These are phyloP conservation scores for Eueremaeus valkanovi DNA, from an alignment of 2,888 invertebrate species.

Conservation along the genomic window DNA sequence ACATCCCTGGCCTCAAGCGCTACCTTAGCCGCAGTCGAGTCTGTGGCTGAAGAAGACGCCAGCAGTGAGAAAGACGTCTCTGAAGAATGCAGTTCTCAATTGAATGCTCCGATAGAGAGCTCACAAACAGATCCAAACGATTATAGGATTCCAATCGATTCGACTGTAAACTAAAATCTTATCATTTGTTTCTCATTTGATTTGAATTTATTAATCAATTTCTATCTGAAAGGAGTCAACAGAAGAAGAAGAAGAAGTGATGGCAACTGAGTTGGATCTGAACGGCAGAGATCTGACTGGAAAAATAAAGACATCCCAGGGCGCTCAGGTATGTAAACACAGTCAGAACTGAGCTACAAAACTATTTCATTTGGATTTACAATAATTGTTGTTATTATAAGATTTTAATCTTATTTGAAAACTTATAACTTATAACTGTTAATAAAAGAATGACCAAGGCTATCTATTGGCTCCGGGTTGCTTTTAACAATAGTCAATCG, in stretches of 20 bases:
- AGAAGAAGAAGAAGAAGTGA: neutral
- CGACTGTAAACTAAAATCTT: neutral
- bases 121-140: neutral
- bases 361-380: too few relatives aligned
- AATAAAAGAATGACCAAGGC: too few relatives aligned
- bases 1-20: neutral
- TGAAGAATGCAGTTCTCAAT: constrained; percentile 1
- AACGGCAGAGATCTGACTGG: constrained; percentile 7
- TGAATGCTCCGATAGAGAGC: neutral
- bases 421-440: too few relatives aligned
- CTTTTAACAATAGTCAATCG: too few relatives aligned
- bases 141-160: neutral
- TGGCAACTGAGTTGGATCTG: neutral
- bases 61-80: neutral
- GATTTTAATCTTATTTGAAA: too few relatives aligned
- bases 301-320: neutral
- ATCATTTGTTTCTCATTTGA: neutral
- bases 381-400: too few relatives aligned
- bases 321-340: too few relatives aligned
- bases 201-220: neutral
- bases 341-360: too few relatives aligned
- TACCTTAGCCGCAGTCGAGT: neutral
- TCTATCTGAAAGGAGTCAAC: neutral
- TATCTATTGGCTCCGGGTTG: too few relatives aligned
- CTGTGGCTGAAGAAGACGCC: constrained; percentile 1